Conservation (phyloP, 2,113 vertebrate genomes). For the Lepidothrix coronata region DNA sequence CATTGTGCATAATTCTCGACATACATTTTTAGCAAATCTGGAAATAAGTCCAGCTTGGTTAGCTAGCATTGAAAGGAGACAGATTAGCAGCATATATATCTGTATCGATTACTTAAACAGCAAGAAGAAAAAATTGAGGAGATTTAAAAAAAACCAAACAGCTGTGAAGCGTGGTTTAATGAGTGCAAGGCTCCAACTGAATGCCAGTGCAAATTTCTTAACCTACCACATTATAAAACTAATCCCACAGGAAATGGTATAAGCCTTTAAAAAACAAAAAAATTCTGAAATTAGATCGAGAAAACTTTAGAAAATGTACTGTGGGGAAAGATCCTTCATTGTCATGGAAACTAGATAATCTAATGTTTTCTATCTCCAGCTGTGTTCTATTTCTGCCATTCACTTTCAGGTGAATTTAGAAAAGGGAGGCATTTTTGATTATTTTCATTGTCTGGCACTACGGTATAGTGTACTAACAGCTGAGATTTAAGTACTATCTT, state of each 20-base stretch:
- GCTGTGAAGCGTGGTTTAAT: neutral
- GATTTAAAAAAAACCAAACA: neutral
- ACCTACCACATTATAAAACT: neutral
- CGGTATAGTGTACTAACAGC: neutral
- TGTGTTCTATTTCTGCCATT: neutral
- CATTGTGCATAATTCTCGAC: neutral
- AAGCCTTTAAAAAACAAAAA: neutral
- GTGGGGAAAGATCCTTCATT: slow-evolving; percentile 9
- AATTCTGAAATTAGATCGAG: neutral
- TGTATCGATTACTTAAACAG: neutral
- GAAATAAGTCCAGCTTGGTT: neutral
- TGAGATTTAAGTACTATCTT: neutral
- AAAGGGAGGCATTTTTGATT: neutral
- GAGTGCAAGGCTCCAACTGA: neutral
- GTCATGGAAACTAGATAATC: slow-evolving; percentile 50
- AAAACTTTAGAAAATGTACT: slow-evolving; percentile 16
- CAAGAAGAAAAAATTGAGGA: neutral
- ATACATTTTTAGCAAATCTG: neutral
- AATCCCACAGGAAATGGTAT: neutral
- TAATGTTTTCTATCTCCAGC: slow-evolving; percentile 11
- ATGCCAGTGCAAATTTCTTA: neutral
- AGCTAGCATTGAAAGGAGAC: neutral
- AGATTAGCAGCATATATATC: neutral
- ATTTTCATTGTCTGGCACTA: neutral
- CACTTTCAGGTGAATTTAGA: slow-evolving; percentile 5